phyloP scores from a whole-genome alignment of 2,113 vertebrate species.

The Amblyopsis rosae region DNA sequence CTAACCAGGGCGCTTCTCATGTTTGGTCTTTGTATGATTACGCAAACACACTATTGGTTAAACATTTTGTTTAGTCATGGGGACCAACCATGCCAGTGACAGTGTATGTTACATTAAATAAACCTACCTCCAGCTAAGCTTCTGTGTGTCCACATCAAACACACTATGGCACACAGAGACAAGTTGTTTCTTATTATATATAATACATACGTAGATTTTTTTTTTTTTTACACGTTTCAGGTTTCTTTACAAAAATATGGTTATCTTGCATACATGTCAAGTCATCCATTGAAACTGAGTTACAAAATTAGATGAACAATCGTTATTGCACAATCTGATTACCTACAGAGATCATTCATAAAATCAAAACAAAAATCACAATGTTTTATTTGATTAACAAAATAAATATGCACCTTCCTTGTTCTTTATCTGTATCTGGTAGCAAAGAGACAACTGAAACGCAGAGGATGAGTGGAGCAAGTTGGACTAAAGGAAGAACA shows the following conservation, averaged over 20 bases:
- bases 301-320: conserved; percentile 70
- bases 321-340: conserved; percentile 77
- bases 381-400: conserved; percentile 53
- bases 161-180: conserved; percentile 19
- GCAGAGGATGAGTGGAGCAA: not conserved
- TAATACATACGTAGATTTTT: conserved; percentile 27
- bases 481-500: not conserved
- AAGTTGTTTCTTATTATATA: conserved; percentile 20
- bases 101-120: not conserved
- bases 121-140: not conserved
- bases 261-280: conserved; percentile 66
- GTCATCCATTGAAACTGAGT: conserved; percentile 62
- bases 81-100: conserved; percentile 1
- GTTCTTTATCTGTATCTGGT: conserved; percentile 8
- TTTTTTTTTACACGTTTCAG: conserved; percentile 66
- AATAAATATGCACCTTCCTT: conserved; percentile 64
- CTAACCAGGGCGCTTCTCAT: conserved; percentile 6
- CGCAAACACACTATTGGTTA: too few species aligned
- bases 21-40: not conserved
- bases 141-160: not conserved
- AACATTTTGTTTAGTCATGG: too few species aligned
- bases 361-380: conserved; percentile 37
- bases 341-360: conserved; percentile 53
- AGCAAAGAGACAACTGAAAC: conserved; percentile 35
- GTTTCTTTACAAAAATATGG: conserved; percentile 77